Evolutionary conservation across 2,113 vertebrate genomes (phyloP).

Genomic region (Actinemys pallida): DNA sequence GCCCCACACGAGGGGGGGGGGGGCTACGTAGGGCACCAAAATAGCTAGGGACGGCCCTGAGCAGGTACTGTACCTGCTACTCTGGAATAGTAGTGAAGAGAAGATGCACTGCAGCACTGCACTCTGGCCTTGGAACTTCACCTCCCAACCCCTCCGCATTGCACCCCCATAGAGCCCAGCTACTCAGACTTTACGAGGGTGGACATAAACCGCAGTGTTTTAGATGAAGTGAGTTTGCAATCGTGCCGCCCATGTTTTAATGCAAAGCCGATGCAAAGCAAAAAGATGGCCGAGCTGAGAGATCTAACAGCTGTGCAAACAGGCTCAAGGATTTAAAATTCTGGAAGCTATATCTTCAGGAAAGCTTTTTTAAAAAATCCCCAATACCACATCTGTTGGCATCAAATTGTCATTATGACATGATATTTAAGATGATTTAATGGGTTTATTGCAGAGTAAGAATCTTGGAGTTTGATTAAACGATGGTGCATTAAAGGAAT

Average conservation of each 20-base stretch:
- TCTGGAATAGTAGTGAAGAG: not conserved
- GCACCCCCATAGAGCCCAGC: not conserved
- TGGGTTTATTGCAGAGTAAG: conserved; percentile 73
- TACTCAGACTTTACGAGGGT: not conserved
- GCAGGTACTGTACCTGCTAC: not conserved
- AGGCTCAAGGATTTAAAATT: conserved; percentile 67
- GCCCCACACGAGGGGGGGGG: too few relatives aligned
- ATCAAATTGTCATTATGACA: conserved; percentile 83
- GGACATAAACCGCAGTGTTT: conserved; percentile 16
- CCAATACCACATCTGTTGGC: conserved; percentile 80
- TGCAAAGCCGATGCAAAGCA: conserved; percentile 46
- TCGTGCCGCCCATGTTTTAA: conserved; percentile 28
- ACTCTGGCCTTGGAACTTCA: not conserved
- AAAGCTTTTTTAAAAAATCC: conserved; percentile 72
- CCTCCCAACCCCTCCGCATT: not conserved
- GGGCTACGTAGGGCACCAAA: too few relatives aligned
- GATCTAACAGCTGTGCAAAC: conserved; percentile 76
- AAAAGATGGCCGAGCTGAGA: conserved; percentile 38
- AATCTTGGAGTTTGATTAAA: conserved; percentile 80
- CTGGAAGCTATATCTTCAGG: conserved; percentile 72
- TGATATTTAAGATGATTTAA: conserved; percentile 87
- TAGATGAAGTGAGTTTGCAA: not conserved
- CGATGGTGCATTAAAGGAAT: conserved; percentile 77
- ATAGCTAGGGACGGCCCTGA: not conserved
- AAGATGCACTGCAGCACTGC: conserved; percentile 18